Evolutionary conservation across 2,888 invertebrate genomes (phyloP), one percentile per base, ranked within the genome.

Genomic region (Catocala fraxini): DNA sequence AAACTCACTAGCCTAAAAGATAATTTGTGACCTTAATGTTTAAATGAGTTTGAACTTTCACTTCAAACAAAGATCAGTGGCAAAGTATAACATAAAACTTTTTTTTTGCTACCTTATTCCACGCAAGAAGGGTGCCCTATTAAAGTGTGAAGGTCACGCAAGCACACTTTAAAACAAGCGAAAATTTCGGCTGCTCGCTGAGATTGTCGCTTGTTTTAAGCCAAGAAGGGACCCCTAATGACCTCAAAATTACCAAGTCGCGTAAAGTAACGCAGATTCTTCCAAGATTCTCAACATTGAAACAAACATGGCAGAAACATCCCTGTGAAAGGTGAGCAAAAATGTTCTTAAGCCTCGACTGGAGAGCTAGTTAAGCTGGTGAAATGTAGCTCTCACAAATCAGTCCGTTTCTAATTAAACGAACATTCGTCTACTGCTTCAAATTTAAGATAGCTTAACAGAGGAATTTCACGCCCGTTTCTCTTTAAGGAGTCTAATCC

Each of bases 191-290:
- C 34, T 34, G 33, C 33, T 45, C 34, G 33, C 48, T 9, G 59
- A 59, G 53, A 59, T 53, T 59, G 53, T 42, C 34, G 42, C 48
- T 42, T 42, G 46, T 53, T 59, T 46, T 25, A 42, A 43, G 13
- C 48, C 48, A 45, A n/a, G 48, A 46, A 54, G 54, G 48, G 42
- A 48, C 54, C 12, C 33, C 41, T 54, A 54, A 59, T 35, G 51
- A 45, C 45, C 53, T 49, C 33, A 25, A 54, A 54, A 43, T 54
- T 54, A 35, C 49, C 15, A n/a, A 54, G 12, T 48, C 35, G 54
- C 54, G 35, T 54, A 59, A 59, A 4, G 42, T 42, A 34, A 25
- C 53, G 10, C 34, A 52, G 52, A 46, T 52, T 52, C 46, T 58
- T 39, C 39, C 11, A 25, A 52, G 52, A 41, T 58, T 58, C 33